A percentile compares a stretch with the other conserved stretches of the same genome.
Evolutionary conservation across 2,888 invertebrate genomes (phyloP).

Genomic region (Erebia epiphron): DNA sequence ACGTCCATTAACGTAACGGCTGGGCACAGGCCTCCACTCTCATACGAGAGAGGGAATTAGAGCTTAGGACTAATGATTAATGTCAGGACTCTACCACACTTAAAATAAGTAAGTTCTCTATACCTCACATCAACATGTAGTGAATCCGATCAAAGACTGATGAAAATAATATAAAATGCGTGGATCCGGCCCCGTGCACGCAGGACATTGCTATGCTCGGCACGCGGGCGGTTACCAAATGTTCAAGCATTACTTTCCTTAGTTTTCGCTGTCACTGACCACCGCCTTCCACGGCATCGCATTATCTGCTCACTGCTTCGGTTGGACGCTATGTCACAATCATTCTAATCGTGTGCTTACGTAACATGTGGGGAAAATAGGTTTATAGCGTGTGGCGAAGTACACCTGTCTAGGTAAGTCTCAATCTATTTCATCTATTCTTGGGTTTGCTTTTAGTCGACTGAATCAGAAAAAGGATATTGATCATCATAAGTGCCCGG

Average conservation of each 20-base stretch:
- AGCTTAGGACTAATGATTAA: too few relatives aligned
- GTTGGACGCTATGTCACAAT: slow-evolving; percentile 14
- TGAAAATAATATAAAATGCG: too few relatives aligned
- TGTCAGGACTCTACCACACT: too few relatives aligned
- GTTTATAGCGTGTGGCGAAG: slow-evolving; percentile 1
- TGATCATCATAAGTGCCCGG: too few relatives aligned
- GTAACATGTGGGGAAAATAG: slow-evolving; percentile 15
- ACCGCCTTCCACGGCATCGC: not conserved
- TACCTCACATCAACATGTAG: too few relatives aligned
- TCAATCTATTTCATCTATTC: not conserved
- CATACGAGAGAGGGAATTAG: too few relatives aligned
- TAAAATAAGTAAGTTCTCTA: too few relatives aligned
- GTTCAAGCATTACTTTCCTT: slow-evolving; percentile 71
- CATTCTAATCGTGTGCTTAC: slow-evolving; percentile 5
- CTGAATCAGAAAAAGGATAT: too few relatives aligned
- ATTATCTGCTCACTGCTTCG: slow-evolving; percentile 3
- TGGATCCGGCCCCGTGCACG: slow-evolving; percentile 44
- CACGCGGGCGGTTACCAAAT: slow-evolving; percentile 65
- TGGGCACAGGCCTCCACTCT: too few relatives aligned
- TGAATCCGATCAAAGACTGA: too few relatives aligned
- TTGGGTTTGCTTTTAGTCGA: too few relatives aligned
- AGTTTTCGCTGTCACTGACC: slow-evolving; percentile 62
- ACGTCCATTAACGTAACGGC: too few relatives aligned
- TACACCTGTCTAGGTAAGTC: not conserved
- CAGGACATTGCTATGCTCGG: slow-evolving; percentile 53